Evolutionary conservation across 2,797 vertebrate species (phyloP), one percentile per base, ranked within the genome.

Genomic region (Orestias chungarensis): DNA sequence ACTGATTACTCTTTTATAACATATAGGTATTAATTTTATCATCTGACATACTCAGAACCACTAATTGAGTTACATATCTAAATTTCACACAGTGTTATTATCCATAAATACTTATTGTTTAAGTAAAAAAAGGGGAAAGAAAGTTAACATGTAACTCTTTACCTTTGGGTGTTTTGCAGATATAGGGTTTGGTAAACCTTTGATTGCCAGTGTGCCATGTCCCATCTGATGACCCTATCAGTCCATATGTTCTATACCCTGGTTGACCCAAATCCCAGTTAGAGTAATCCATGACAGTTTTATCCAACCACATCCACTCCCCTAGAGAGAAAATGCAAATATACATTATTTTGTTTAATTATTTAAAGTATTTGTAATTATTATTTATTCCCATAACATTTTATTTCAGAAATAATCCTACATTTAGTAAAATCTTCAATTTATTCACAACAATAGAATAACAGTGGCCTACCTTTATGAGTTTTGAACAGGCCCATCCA

Each of bases 111-210:
- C n/a, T n/a, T n/a, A n/a, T n/a, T n/a, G n/a, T n/a, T n/a, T n/a
- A n/a, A n/a, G n/a, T n/a, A n/a, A n/a, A 61, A 23, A 38, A 61
- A n/a, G 40, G 12, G 20, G 2, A n/a, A n/a, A 6, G 2, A 61
- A 61, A 10, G 9, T 23, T 35, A 61, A 38, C 35, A 14, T 23
- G 23, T 31, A 2, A 33, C 4, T 27, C 1, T 74, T 18, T 61
- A 91, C 90, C 61, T 88, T 90, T 91, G 12, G 12, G 4, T 14
- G 44, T 61, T 83, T 90, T 89, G 64, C 89, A 91, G 49, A 91
- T 85, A 62, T 83, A 84, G 11, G 29, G 43, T 49, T 4, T 74
- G 0, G 29, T 0, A 1, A 6, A 0, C 66, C 62, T 65, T 0
- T 0, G 0, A 0, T 0, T 0, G 0, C 0, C 17, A 7, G 61